Evolutionary conservation across 2,888 invertebrate genomes (phyloP), one percentile per base, ranked within the genome.

Genomic region (Mesorhabditis belari): DNA sequence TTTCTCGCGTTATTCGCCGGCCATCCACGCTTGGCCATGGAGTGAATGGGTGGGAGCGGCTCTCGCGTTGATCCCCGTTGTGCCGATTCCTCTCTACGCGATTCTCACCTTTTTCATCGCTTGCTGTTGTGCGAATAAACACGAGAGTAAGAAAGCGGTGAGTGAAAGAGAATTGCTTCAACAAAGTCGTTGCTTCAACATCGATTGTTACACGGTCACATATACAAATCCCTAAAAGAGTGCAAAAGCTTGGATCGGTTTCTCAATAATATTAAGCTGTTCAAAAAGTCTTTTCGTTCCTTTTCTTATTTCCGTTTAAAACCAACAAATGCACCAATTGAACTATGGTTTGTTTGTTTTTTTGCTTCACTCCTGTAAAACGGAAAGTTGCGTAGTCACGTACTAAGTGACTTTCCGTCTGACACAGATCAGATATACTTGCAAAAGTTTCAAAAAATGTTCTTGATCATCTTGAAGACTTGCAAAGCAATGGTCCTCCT

Each of bases 61-160:
- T 17, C 64, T 80, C 29, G 81, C 81, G 6, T 59, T 76, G 26
- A 64, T 75, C 0, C 80, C 80, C 23, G 54, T 81, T 6, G 50
- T 80, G 1, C 81, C 81, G 4, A 80, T 81, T 55, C 77, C 79
- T 2, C 53, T 81, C 9, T 77, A 69, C 61, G 73, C 74, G 55
- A 51, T 80, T 24, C 68, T 65, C 53, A 68, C 76, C n/a, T 53
- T 80, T 5, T 58, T 65, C 54, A 64, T 65, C 26, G 73, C 74
- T 1, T 76, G 76, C 57, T 74, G 74, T 62, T 74, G 72, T 29
- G 26, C 53, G n/a, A 59, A 60, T 25, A 53, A 28, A 5, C 25
- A 49, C 26, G 60, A 55, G 9, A 53, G 55, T 27, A 26, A 29
- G 21, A 49, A 51, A 25, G 63, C 55, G 59, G 21, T 25, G 55